Base-by-base conservation (phyloP, 2,113 vertebrate species). In the Hippolais icterina region DNA sequence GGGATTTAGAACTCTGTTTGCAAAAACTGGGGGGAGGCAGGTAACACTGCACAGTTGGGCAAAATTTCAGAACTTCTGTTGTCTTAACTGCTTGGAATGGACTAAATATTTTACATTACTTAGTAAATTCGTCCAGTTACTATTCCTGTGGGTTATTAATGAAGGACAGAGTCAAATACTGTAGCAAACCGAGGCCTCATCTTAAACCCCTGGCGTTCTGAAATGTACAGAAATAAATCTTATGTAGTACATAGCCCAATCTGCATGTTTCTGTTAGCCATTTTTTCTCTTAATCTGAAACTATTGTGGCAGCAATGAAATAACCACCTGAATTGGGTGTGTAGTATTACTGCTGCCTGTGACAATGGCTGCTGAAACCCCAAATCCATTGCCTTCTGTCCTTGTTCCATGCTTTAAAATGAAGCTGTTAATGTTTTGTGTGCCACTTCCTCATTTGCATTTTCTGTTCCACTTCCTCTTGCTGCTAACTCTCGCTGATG, bases 381-480 rank as follows among this genome's bases (percentile, higher is more conserved):
- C 11, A 49, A 79, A 76, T 74, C 25, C 2, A 7, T 92, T 22
- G 50, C 21, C 18, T 92, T 42, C 13, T 86, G 22, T 68, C 64
- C 18, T 8, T 28, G 21, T 70, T 74, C 42, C n/a, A 0, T 31
- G 25, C 64, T 56, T 86, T 91, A 65, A 90, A 70, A 83, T 54
- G 23, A 87, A 85, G 39, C 56, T 61, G 44, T 76, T 92, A 12
- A 41, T 66, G 27, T 61, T 80, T 70, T 56, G 31, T 33, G 19
- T 68, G 37, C 44, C 64, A 17, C 80, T 96, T 96, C 93, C 76
- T 91, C 76, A 37, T 86, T 42, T 83, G 56, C 47, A 70, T 94
- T 86, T 96, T 90, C 85, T 91, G 29, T 97, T 96, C 68, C 11
- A 5, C 63, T 95, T 97, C 68, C 79, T 69, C 31, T 39, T 88